Evolutionary conservation across 2,797 vertebrate genomes (phyloP).

Genomic region (Notoglanidium macrostoma): DNA sequence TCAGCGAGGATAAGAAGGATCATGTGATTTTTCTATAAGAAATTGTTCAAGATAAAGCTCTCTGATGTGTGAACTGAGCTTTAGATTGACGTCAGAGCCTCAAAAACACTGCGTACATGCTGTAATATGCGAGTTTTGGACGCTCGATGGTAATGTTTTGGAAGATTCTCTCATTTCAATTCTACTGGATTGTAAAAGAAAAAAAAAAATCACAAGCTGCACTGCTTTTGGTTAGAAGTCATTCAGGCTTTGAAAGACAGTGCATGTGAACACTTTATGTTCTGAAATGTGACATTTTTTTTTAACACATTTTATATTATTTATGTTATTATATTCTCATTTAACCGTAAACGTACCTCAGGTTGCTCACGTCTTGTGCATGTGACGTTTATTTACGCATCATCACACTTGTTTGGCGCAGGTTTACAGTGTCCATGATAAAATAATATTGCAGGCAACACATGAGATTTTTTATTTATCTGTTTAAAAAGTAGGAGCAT

Average conservation of each 20-base stretch:
- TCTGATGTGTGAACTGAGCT: neutral
- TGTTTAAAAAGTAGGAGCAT: neutral
- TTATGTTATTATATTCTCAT: neutral
- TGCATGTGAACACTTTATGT: neutral
- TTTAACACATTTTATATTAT: neutral
- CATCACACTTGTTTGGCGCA: neutral
- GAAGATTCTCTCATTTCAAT: neutral
- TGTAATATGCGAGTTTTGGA: neutral
- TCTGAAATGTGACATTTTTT: neutral
- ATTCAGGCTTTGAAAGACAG: neutral
- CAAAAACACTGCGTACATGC: neutral
- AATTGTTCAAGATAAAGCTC: neutral
- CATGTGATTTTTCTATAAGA: neutral
- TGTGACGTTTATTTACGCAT: neutral
- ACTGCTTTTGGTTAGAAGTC: neutral
- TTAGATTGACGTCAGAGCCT: neutral
- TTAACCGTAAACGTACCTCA: neutral
- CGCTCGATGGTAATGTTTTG: neutral
- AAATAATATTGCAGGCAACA: neutral
- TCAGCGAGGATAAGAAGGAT: too few relatives aligned
- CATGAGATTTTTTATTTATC: neutral
- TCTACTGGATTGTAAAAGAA: neutral
- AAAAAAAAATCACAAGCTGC: neutral
- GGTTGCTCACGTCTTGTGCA: neutral
- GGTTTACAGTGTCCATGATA: neutral